Conservation (phyloP, 2,888 invertebrate genomes). For the Yponomeuta malinellus region DNA sequence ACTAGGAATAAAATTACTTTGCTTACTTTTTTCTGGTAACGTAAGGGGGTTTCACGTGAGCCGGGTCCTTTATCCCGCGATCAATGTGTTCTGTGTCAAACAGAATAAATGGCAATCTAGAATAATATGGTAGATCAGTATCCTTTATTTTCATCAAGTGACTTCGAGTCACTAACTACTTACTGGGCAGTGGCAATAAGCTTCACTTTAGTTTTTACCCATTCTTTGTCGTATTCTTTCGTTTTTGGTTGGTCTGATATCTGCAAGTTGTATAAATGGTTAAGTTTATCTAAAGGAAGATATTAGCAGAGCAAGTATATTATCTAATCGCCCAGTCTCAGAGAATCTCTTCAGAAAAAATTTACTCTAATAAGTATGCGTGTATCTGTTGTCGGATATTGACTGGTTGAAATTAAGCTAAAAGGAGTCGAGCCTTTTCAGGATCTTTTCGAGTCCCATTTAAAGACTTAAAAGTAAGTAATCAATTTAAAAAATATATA, state of each 20-base stretch:
- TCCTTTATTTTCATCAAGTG: no score
- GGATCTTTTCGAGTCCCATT: no score
- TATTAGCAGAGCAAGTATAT: no score
- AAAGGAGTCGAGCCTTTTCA: no score
- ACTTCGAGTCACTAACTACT: conserved; percentile 25
- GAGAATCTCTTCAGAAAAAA: no score
- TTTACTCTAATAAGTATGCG: no score
- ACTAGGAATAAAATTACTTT: not conserved
- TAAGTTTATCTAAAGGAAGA: no score
- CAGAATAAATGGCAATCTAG: conserved; percentile 61
- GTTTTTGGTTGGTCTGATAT: conserved; percentile 62
- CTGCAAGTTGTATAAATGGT: conserved; percentile 30
- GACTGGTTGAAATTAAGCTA: no score
- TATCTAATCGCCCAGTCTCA: no score
- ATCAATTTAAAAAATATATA: no score
- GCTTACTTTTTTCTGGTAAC: conserved; percentile 45
- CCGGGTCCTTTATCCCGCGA: conserved; percentile 52
- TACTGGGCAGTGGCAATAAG: conserved; percentile 64
- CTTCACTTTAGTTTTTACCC: conserved; percentile 62
- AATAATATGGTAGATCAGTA: conserved; percentile 21
- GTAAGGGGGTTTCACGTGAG: conserved; percentile 50
- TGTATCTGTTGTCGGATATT: no score
- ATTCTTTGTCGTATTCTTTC: conserved; percentile 50
- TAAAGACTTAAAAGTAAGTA: no score
- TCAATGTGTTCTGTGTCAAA: conserved; percentile 63